Percentiles rank a stretch among this genome's conserved stretches.
Conservation (phyloP, 2,888 invertebrate genomes). For the Lymantria monacha region DNA sequence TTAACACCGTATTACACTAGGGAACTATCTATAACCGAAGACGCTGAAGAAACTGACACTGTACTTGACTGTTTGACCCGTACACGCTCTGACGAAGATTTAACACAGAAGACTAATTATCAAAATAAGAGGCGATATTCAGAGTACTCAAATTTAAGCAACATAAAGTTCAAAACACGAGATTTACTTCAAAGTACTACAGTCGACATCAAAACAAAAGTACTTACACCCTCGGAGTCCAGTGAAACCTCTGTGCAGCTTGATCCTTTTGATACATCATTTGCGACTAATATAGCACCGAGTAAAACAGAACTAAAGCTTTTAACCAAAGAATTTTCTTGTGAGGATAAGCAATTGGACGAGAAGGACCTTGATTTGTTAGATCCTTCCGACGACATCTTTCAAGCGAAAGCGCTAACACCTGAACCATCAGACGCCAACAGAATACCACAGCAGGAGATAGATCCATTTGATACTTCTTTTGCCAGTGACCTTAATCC, state of each 20-base stretch:
- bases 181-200: slow-evolving; percentile 62
- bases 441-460: slow-evolving; percentile 58
- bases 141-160: slow-evolving; percentile 61
- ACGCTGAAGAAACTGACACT: slow-evolving; percentile 84
- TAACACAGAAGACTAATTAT: slow-evolving; percentile 75
- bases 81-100: slow-evolving; percentile 85
- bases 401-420: slow-evolving; percentile 87
- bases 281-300: slow-evolving; percentile 88
- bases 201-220: slow-evolving; percentile 79
- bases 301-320: slow-evolving; percentile 90
- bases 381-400: slow-evolving; percentile 78
- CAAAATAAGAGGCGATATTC: slow-evolving; percentile 75
- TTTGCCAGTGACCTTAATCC: slow-evolving; percentile 88
- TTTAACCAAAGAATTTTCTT: slow-evolving; percentile 88
- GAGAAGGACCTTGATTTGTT: slow-evolving; percentile 71
- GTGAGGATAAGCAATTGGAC: slow-evolving; percentile 59
- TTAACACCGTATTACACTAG: slow-evolving; percentile 91
- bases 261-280: slow-evolving; percentile 95
- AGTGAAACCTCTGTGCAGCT: slow-evolving; percentile 68
- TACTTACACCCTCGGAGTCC: slow-evolving; percentile 81
- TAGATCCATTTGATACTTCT: slow-evolving; percentile 93
- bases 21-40: slow-evolving; percentile 82
- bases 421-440: slow-evolving; percentile 78
- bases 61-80: slow-evolving; percentile 80
- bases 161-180: slow-evolving; percentile 48